Percentiles rank a stretch among this genome's conserved stretches.
These are phyloP conservation scores for Phylloscopus collybita DNA, from an alignment of 2,797 vertebrate genomes.

Conservation along the genomic window DNA sequence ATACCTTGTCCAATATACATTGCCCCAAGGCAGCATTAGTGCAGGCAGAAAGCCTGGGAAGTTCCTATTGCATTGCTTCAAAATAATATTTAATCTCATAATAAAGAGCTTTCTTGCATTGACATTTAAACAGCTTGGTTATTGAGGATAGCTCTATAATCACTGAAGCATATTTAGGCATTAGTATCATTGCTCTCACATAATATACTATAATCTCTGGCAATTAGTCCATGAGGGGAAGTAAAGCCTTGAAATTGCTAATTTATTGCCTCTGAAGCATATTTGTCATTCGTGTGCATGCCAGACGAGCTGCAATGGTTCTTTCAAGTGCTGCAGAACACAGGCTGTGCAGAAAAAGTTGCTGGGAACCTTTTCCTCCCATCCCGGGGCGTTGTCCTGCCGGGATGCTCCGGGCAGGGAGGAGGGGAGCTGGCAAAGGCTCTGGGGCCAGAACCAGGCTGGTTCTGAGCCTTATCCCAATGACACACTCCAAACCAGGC, in stretches of 20 bases:
- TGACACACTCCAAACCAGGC: background rate
- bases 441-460: background rate
- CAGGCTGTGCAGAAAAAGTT: background rate
- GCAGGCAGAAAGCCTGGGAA: conserved; percentile 46
- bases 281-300: conserved; percentile 63
- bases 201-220: conserved; percentile 76
- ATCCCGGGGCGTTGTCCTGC: accelerated
- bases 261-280: conserved; percentile 71
- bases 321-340: background rate
- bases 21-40: conserved; percentile 38
- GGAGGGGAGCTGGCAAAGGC: background rate
- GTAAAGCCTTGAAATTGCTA: conserved; percentile 74
- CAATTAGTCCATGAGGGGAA: conserved; percentile 76
- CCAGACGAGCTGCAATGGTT: conserved; percentile 43
- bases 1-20: background rate
- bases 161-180: conserved; percentile 77
- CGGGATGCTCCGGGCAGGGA: background rate
- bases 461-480: background rate
- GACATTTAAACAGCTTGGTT: conserved; percentile 76
- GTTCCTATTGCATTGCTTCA: conserved; percentile 57
- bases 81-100: conserved; percentile 73
- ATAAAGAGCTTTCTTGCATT: conserved; percentile 72
- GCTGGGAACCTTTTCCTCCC: background rate
- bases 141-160: conserved; percentile 72
- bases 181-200: conserved; percentile 73